Evolutionary conservation across 2,113 vertebrate species (phyloP), one percentile per base, ranked within the genome.

Genomic region (Amblyornis subalaris): DNA sequence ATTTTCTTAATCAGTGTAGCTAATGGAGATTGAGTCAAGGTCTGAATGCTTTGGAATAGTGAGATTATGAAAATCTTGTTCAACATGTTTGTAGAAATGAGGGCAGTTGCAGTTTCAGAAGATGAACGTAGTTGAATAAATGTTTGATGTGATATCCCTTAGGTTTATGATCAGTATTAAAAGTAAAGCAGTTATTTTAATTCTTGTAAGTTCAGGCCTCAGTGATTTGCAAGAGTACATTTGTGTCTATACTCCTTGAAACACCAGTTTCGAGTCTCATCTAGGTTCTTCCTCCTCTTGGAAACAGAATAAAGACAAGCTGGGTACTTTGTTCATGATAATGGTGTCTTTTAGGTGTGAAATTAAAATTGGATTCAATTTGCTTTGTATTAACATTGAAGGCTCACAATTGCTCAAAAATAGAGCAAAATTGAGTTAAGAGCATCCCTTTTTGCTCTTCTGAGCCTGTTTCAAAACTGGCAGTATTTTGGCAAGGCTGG

Each of bases 351-450:
- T 81, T 96, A 92, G 79, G 90, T 95, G 57, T 83, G 72, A 94
- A 95, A 91, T 93, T 88, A 91, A 95, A 95, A 95, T 82, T 71
- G 40, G 40, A 70, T 89, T 89, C 81, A 42, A 18, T 81, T 94
- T 93, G 40, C 60, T 91, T 91, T 95, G 75, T 88, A 67, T 86
- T 82, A 91, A 83, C 72, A 78, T 51, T 88, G 83, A 94, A 77
- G 44, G 60, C 60, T 91, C 33, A 67, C 47, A 88, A 48, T 80
- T 76, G 75, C 73, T 94, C 5, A 61, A 77, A 86, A 86, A 77
- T 20, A 54, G 47, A 77, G 73, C 64, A 61, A 86, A 69, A 77
- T 53, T 55, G 47, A 88, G 55, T 77, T 48, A 71, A 67, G 47
- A 91, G 55, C 75, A 74, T 83, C 44, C 31, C 55, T 74, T 91